Conservation (phyloP, 2,113 vertebrate genomes). For the Baryphthengus martii region DNA sequence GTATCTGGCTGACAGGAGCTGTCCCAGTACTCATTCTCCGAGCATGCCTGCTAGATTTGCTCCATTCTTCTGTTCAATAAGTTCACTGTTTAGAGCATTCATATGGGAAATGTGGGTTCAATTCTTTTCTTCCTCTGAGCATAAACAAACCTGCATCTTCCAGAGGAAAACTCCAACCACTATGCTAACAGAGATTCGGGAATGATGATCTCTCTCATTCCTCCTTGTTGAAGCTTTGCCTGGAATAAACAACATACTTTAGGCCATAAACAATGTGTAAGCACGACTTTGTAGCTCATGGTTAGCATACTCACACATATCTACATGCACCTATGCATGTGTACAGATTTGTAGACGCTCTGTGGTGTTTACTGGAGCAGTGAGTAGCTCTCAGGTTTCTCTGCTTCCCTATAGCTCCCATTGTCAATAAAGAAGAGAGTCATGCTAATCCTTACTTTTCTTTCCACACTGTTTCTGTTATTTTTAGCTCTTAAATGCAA, state of each 20-base stretch:
- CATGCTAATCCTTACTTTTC: not conserved
- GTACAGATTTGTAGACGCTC: not conserved
- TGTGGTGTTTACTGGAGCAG: not conserved
- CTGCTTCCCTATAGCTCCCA: not conserved
- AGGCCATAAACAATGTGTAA: not conserved
- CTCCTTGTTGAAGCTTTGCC: conserved; percentile 25
- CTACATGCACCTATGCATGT: fast-evolving
- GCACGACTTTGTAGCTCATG: not conserved
- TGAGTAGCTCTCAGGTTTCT: not conserved
- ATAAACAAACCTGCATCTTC: conserved; percentile 41
- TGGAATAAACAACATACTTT: conserved; percentile 56
- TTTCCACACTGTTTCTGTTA: fast-evolving
- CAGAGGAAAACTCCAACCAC: conserved; percentile 23
- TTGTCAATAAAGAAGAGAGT: fast-evolving
- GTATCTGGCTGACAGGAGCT: not conserved
- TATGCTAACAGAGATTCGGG: not conserved
- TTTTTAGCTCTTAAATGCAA: fast-evolving
- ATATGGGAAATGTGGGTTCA: conserved; percentile 44
- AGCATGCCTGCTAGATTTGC: conserved; percentile 23
- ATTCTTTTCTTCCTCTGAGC: conserved; percentile 21
- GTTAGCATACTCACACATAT: not conserved
- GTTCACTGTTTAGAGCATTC: conserved; percentile 55
- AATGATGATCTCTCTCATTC: not conserved
- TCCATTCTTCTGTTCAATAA: conserved; percentile 50
- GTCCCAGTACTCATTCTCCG: not conserved